Conservation (phyloP, 2,888 invertebrate species). For the Clistopyga incitator region DNA sequence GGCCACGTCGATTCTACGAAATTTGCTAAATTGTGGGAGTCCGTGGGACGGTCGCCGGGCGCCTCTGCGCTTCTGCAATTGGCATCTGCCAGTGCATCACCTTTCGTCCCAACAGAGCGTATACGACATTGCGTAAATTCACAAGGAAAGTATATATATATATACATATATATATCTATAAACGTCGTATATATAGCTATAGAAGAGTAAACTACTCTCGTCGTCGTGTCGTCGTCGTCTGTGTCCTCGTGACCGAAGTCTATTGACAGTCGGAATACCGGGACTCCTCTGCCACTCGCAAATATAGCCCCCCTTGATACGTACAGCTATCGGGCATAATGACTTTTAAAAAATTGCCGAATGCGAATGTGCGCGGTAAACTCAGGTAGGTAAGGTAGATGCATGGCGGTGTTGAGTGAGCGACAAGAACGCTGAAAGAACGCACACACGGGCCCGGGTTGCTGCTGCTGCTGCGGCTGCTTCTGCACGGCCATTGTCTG, state of each 20-base stretch:
- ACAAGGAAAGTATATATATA: constrained; percentile 7
- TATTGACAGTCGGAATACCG: constrained; percentile 16
- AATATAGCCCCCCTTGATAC: background rate
- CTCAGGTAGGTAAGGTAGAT: background rate
- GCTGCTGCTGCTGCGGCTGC: constrained; percentile 9
- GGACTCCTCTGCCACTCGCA: constrained; percentile 2
- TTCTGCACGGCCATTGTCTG: constrained; percentile 57
- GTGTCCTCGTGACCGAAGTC: constrained; percentile 5
- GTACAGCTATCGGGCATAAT: constrained; percentile 18
- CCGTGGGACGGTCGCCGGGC: background rate
- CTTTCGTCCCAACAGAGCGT: background rate
- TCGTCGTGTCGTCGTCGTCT: background rate
- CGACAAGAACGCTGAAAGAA: constrained; percentile 40
- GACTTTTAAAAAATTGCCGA: constrained; percentile 40
- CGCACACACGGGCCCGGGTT: constrained; percentile 31
- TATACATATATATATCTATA: too few relatives aligned
- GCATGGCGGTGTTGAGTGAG: background rate
- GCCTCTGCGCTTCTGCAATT: constrained; percentile 21
- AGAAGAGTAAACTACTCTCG: background rate
- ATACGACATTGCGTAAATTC: constrained; percentile 20
- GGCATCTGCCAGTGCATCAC: constrained; percentile 7
- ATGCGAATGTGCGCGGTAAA: background rate
- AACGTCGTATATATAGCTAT: background rate
- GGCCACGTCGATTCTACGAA: constrained; percentile 50
- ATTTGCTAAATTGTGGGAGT: constrained; percentile 38